Evolutionary conservation across 2,888 invertebrate genomes (phyloP).

Genomic region (Ecliptopera silaceata): DNA sequence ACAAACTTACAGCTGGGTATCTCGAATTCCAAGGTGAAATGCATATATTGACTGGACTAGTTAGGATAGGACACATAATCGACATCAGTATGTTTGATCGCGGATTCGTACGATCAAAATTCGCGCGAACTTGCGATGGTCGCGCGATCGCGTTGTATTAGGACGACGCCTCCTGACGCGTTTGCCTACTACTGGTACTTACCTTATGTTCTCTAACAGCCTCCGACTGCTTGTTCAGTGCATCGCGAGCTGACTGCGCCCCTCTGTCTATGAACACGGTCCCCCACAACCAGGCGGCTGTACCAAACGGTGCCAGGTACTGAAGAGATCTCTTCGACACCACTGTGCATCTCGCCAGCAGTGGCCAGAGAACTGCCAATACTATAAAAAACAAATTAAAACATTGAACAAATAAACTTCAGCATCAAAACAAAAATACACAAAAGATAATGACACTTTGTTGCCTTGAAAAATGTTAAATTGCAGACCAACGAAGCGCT

Average conservation of each 20-base stretch:
- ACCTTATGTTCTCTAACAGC: conserved; percentile 87
- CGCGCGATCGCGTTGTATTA: background rate
- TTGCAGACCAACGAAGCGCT: too few species aligned
- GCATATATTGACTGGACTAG: too few species aligned
- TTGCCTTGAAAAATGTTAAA: too few species aligned
- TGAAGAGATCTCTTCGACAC: conserved; percentile 93
- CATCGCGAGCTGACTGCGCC: conserved; percentile 87
- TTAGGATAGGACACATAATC: too few species aligned
- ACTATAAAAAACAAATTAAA: conserved; percentile 67
- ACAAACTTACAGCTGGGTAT: too few species aligned
- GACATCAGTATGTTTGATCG: background rate
- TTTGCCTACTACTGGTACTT: too few species aligned
- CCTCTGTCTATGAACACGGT: conserved; percentile 93
- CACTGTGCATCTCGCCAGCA: conserved; percentile 90
- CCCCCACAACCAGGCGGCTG: conserved; percentile 94
- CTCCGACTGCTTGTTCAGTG: conserved; percentile 87
- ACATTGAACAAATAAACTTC: too few species aligned
- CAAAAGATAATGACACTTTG: too few species aligned
- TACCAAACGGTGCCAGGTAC: conserved; percentile 92
- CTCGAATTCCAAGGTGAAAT: too few species aligned
- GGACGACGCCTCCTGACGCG: background rate
- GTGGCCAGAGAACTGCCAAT: conserved; percentile 91
- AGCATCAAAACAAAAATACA: too few species aligned
- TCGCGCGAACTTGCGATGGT: background rate
- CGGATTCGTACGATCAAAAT: background rate